phyloP scores from a whole-genome alignment of 2,797 vertebrate genomes.

The Sebastes umbrosus region DNA sequence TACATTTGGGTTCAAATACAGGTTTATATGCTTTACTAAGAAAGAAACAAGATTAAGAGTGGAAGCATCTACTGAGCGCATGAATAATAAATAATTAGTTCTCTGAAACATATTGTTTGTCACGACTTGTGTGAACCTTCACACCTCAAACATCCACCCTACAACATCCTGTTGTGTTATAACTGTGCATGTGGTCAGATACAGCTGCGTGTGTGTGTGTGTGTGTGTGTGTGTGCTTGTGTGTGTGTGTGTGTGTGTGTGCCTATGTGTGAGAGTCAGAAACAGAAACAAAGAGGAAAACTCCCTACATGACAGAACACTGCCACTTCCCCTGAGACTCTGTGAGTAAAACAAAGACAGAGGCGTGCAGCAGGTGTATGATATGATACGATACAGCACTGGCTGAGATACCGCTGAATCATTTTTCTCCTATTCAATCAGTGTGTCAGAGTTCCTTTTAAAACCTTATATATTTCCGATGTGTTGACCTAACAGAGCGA shows the following conservation, averaged over 20 bases:
- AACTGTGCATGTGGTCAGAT: constrained; percentile 70
- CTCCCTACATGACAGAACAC: constrained; percentile 52
- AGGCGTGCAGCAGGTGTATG: constrained; percentile 49
- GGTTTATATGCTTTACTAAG: neutral
- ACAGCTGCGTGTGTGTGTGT: constrained; percentile 51
- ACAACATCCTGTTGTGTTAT: constrained; percentile 78
- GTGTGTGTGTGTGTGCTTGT: constrained; percentile 11
- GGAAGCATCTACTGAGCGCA: neutral
- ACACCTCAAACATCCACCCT: constrained; percentile 72
- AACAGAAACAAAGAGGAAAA: constrained; percentile 66
- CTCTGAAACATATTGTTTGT: constrained; percentile 64
- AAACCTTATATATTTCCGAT: neutral
- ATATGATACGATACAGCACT: constrained; percentile 14
- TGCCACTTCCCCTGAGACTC: constrained; percentile 59
- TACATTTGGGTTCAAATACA: neutral
- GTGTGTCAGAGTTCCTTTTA: constrained; percentile 12
- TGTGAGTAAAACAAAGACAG: constrained; percentile 54
- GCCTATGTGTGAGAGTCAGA: constrained; percentile 32
- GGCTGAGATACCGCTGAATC: constrained; percentile 48
- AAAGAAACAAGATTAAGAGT: neutral
- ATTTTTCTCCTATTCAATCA: constrained; percentile 24
- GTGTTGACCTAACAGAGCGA: neutral
- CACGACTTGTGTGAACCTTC: constrained; percentile 59
- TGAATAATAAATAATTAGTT: constrained; percentile 47
- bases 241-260: constrained; percentile 11